Percentiles rank a stretch among this genome's conserved stretches.
phyloP scores from a whole-genome alignment of 2,888 invertebrate species.

The Arrhopalites spinosus region DNA sequence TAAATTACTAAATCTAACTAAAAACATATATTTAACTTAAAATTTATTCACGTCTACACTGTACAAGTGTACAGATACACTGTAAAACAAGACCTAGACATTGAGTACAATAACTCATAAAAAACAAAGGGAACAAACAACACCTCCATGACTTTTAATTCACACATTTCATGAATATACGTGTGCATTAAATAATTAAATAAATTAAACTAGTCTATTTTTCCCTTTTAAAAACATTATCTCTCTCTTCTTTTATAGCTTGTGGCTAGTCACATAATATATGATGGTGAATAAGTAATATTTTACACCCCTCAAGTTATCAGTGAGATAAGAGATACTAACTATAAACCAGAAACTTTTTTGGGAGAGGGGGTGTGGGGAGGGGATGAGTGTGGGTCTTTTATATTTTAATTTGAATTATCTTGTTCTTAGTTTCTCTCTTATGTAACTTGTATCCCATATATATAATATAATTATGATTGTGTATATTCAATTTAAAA shows the following conservation, averaged over 20 bases:
- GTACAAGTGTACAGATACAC: not conserved
- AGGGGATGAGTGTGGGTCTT: no score
- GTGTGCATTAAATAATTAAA: conserved; percentile 31
- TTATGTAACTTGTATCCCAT: not conserved
- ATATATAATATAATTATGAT: conserved; percentile 13
- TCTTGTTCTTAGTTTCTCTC: no score
- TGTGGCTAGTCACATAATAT: not conserved
- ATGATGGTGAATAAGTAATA: conserved; percentile 1
- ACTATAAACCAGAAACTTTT: not conserved
- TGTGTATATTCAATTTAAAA: not conserved
- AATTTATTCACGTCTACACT: not conserved
- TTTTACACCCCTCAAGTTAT: not conserved
- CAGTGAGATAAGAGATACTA: not conserved
- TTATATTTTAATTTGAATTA: no score
- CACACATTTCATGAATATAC: not conserved
- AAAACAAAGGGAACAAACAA: not conserved
- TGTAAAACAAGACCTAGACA: no score
- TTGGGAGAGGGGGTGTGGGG: not conserved
- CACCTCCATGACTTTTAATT: conserved; percentile 8
- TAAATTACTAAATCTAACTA: no score
- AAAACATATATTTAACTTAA: no score
- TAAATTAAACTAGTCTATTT: conserved; percentile 19
- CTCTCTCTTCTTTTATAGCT: not conserved
- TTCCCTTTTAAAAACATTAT: not conserved
- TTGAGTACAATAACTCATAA: no score